These are phyloP conservation scores for Acanthosoma haemorrhoidale DNA, from an alignment of 2,888 invertebrate genomes.

Conservation along the genomic window DNA sequence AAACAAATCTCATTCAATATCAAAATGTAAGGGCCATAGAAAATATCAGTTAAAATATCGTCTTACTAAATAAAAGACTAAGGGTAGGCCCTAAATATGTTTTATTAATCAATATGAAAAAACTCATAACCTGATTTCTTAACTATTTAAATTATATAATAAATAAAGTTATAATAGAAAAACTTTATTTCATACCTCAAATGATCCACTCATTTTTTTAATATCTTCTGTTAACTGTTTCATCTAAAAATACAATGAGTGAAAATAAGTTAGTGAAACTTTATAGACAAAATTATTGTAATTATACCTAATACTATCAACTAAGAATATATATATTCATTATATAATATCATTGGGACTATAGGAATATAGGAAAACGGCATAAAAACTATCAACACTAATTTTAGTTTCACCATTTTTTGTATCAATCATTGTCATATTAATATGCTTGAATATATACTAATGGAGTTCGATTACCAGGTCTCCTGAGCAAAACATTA, in stretches of 20 bases:
- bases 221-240: slow-evolving; percentile 6
- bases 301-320: neutral
- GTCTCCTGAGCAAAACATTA: no score
- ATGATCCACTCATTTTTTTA: slow-evolving; percentile 15
- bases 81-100: no score
- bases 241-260: neutral
- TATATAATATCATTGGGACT: neutral
- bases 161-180: neutral
- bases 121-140: neutral
- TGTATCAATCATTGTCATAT: no score
- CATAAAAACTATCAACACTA: no score
- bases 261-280: neutral
- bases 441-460: no score
- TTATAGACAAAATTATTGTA: neutral
- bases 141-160: neutral
- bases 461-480: no score
- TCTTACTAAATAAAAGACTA: no score
- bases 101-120: no score
- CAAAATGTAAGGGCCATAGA: no score
- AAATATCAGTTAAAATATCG: no score
- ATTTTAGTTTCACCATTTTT: no score
- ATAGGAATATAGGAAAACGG: neutral
- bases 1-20: no score
- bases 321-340: neutral
- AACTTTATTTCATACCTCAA: slow-evolving; percentile 5